Conservation (phyloP, 2,888 invertebrate genomes). For the Oligia strigilis region DNA sequence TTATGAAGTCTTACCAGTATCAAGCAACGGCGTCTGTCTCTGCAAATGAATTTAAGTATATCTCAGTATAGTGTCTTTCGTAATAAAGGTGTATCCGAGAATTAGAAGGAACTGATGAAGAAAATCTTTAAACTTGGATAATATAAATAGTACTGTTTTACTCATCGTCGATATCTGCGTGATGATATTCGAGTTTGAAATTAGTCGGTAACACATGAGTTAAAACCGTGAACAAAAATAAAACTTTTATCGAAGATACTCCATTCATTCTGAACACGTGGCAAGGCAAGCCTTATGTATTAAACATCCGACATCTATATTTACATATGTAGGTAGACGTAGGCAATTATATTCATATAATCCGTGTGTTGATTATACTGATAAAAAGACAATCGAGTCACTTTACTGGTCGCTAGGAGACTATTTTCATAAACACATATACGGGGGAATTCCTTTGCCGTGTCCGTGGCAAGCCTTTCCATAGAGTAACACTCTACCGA, state of each 20-base stretch:
- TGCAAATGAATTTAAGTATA: not conserved
- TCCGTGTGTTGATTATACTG: slow-evolving; percentile 21
- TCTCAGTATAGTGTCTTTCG: not conserved
- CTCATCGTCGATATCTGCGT: too few species aligned
- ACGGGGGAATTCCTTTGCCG: slow-evolving; percentile 62
- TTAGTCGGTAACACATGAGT: not conserved
- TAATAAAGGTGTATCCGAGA: not conserved
- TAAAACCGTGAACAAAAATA: not conserved
- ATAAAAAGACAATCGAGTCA: slow-evolving; percentile 41
- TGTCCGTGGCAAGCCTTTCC: slow-evolving; percentile 20
- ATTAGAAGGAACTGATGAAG: not conserved
- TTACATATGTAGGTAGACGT: not conserved
- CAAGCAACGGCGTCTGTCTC: not conserved
- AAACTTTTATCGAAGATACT: not conserved
- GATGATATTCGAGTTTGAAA: not conserved
- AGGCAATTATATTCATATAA: slow-evolving; percentile 11
- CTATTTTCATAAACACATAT: slow-evolving; percentile 61
- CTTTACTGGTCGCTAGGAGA: slow-evolving; percentile 62
- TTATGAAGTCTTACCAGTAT: not conserved
- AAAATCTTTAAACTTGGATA: not conserved
- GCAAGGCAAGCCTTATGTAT: not conserved
- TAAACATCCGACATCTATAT: not conserved
- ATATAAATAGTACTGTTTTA: not conserved
- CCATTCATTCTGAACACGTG: not conserved
- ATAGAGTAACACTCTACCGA: slow-evolving; percentile 22